phyloP scores from a whole-genome alignment of 2,888 invertebrate genomes.

The Diarsia rubi region DNA sequence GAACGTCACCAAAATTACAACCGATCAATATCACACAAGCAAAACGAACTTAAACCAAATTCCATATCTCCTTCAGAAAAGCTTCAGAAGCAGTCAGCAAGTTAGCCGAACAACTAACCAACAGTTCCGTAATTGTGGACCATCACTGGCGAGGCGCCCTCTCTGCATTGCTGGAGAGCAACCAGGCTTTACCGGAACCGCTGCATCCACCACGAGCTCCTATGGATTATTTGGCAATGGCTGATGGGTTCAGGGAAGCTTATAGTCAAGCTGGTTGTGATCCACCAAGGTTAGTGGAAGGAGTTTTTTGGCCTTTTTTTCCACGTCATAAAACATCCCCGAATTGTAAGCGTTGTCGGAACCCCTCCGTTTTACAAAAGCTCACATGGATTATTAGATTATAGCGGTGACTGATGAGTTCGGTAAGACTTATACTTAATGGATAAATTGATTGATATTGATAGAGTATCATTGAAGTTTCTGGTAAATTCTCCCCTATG shows the following conservation, averaged over 20 bases:
- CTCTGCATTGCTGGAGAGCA: slow-evolving; percentile 91
- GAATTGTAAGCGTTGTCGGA: too few relatives aligned
- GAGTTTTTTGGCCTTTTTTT: too few relatives aligned
- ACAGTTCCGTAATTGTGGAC: slow-evolving; percentile 70
- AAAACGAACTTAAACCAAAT: not conserved
- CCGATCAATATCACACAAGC: not conserved
- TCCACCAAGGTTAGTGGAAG: slow-evolving; percentile 92
- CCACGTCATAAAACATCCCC: too few relatives aligned
- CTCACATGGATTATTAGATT: too few relatives aligned
- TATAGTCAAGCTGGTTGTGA: slow-evolving; percentile 93
- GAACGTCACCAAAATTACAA: not conserved
- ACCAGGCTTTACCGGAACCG: slow-evolving; percentile 88
- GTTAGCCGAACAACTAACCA: slow-evolving; percentile 70
- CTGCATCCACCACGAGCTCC: slow-evolving; percentile 92
- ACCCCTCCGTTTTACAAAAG: too few relatives aligned
- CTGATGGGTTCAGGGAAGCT: slow-evolving; percentile 92
- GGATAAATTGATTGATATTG: too few relatives aligned
- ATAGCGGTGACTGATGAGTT: too few relatives aligned
- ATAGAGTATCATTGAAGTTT: too few relatives aligned
- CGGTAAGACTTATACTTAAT: too few relatives aligned
- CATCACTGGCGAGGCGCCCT: slow-evolving; percentile 90
- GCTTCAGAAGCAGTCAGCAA: slow-evolving; percentile 78
- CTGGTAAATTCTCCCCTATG: too few relatives aligned
- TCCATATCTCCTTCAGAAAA: slow-evolving; percentile 73
- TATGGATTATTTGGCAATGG: slow-evolving; percentile 92